Conservation (phyloP, 2,113 vertebrate genomes). For the Notarius quadriscutis region DNA sequence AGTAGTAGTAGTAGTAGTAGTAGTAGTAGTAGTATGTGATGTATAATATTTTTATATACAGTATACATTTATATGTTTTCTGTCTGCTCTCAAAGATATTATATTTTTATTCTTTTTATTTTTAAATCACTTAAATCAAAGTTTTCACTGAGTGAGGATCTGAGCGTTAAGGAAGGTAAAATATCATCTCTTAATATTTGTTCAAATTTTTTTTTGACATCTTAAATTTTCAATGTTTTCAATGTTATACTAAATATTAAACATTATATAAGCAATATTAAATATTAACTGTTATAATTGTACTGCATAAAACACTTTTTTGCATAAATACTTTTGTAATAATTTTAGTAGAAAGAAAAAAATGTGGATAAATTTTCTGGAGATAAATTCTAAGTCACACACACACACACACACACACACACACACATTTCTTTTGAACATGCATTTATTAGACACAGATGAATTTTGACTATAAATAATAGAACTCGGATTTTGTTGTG, state of each 20-base stretch:
- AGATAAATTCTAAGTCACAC: no score
- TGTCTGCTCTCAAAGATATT: not conserved
- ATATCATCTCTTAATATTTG: not conserved
- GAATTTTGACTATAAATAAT: slow-evolving; percentile 68
- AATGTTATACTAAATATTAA: not conserved
- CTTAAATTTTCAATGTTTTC: not conserved
- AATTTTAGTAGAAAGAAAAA: not conserved
- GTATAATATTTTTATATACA: not conserved
- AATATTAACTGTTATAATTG: not conserved
- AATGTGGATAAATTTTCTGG: no score
- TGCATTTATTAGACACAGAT: slow-evolving; percentile 72
- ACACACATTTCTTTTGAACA: slow-evolving; percentile 21
- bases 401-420: no score
- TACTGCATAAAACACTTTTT: not conserved
- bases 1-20: not conserved
- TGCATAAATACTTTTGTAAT: not conserved
- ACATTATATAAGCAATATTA: no score
- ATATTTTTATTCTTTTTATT: not conserved
- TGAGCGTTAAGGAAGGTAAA: not conserved
- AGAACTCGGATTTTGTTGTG: not conserved
- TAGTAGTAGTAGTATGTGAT: not conserved
- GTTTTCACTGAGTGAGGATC: not conserved
- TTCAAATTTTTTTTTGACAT: not conserved
- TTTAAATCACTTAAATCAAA: not conserved
- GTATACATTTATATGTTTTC: not conserved